Evolutionary conservation across 2,797 vertebrate genomes (phyloP), one percentile per base, ranked within the genome.

Genomic region (Anas bernieri): DNA sequence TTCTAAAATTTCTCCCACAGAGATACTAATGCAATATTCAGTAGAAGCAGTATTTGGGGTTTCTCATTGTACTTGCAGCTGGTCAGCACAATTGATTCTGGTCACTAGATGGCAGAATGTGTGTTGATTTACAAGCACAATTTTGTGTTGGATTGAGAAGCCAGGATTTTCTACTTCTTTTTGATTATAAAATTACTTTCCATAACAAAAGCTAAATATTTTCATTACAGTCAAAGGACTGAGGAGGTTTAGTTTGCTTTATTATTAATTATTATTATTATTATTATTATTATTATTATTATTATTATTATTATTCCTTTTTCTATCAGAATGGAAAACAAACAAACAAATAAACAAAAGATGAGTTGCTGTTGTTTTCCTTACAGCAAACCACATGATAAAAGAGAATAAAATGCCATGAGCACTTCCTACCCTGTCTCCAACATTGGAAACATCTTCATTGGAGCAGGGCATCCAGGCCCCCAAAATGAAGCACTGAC

Each of bases 51-150:
- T 17, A 37, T n/a, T 58, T 26, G 25, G 31, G 7, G 11, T 43
- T 93, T 88, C 28, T 59, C 6, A 0, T 76, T 41, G 35, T 28
- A 33, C 2, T 50, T 37, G 41, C 30, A 83, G 63, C 67, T 70
- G 79, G 81, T 74, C 92, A 92, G 64, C 83, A 94, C 64, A 91
- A 81, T 86, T 92, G 88, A n/a, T 94, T 95, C 74, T 95, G 86
- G 93, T 96, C 97, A 96, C 95, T 97, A 97, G 97, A 93, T 97
- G 96, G 96, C 96, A 96, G 96, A 95, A 95, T 92, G 41, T 59
- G 86, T 88, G 93, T 70, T 96, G 78, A 78, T 62, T 93, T 92
- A 23, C 54, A 75, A 89, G 64, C 58, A 81, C 14, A 69, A 63
- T 80, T 86, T 76, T 76, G 33, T 59, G 59, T 11, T 59, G 77